Evolutionary conservation across 2,888 invertebrate species (phyloP).

Genomic region (Hyposoter didymator): DNA sequence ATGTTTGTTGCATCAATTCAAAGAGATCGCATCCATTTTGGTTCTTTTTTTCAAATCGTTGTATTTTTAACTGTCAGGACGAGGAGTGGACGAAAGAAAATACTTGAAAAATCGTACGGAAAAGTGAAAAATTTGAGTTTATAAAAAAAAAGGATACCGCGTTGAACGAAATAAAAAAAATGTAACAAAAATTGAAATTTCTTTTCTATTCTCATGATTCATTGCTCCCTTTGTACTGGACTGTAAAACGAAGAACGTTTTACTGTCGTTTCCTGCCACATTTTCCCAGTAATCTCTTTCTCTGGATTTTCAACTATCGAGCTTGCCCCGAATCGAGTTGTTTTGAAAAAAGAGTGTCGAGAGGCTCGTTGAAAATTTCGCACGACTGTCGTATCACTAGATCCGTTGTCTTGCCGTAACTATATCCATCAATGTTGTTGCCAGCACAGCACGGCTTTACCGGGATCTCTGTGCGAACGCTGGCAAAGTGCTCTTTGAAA

Average conservation of each 20-base stretch:
- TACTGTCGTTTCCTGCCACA: not conserved
- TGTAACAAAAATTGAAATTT: no score
- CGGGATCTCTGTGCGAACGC: slow-evolving; percentile 40
- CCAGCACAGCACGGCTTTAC: slow-evolving; percentile 48
- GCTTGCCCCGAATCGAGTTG: not conserved
- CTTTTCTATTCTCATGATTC: no score
- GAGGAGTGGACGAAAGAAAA: no score
- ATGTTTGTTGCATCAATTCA: no score
- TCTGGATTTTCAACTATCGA: slow-evolving; percentile 13
- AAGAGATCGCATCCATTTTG: no score
- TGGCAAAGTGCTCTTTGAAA: slow-evolving; percentile 56
- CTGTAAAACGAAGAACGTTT: not conserved
- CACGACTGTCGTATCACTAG: slow-evolving; percentile 41
- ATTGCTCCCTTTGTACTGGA: not conserved
- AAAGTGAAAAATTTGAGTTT: no score
- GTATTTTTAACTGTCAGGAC: no score
- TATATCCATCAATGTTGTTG: slow-evolving; percentile 52
- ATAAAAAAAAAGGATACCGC: no score
- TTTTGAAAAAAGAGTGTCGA: slow-evolving; percentile 30
- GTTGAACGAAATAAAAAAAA: no score
- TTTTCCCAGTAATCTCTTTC: slow-evolving; percentile 14
- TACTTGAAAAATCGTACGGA: no score
- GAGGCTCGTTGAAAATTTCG: slow-evolving; percentile 41
- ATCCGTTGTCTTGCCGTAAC: slow-evolving; percentile 43
- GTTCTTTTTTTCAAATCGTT: no score